Evolutionary conservation across 2,113 vertebrate species (phyloP).

Genomic region (Paracyprichromis sp.): DNA sequence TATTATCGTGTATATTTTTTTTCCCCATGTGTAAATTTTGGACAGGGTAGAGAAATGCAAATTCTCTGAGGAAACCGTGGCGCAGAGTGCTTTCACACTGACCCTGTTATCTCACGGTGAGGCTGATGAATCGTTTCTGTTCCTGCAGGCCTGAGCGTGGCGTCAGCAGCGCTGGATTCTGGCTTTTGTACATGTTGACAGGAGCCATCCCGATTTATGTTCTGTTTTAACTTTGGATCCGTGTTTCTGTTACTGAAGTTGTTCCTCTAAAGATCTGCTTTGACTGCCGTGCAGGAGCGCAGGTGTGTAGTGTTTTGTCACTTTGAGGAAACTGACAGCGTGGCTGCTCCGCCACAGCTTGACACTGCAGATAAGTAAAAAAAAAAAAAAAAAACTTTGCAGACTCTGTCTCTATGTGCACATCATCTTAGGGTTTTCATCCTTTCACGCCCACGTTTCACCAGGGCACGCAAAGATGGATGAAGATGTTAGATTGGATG

Average conservation of each 20-base stretch:
- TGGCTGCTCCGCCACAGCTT: neutral
- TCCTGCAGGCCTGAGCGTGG: neutral
- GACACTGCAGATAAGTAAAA: neutral
- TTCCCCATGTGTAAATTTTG: conserved; percentile 15
- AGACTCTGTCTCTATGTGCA: neutral
- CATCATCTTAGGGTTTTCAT: neutral
- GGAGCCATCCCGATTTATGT: neutral
- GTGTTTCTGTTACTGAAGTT: neutral
- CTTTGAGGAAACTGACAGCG: neutral
- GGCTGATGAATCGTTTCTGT: neutral
- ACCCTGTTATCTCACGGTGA: neutral
- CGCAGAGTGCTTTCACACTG: neutral
- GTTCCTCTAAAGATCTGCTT: neutral
- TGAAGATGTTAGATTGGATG: conserved; percentile 13
- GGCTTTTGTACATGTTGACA: neutral
- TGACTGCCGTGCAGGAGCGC: neutral
- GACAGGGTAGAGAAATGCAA: neutral
- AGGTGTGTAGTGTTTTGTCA: neutral
- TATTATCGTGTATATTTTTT: conserved; percentile 37
- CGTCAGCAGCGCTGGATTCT: neutral
- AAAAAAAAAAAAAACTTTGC: neutral
- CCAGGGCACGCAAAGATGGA: neutral
- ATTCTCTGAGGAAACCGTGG: neutral
- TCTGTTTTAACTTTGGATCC: neutral
- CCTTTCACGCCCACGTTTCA: neutral